phyloP scores from a whole-genome alignment of 2,797 vertebrate species.

The Xenops minutus region DNA sequence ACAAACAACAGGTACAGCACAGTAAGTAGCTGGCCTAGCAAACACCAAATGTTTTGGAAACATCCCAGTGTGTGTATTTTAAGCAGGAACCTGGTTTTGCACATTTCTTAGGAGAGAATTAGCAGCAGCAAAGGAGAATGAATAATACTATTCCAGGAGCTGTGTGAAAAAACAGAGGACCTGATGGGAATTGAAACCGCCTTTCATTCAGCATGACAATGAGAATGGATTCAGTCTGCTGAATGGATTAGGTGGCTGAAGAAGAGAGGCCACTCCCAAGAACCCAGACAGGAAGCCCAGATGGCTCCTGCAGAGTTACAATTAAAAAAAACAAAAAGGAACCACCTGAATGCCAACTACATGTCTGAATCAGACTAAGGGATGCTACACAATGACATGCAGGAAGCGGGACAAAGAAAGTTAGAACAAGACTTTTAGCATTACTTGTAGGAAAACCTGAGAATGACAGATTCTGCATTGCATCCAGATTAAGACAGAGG shows the following conservation, averaged over 20 bases:
- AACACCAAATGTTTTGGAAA: not conserved
- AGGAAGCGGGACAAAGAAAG: not conserved
- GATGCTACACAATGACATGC: not conserved
- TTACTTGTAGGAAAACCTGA: not conserved
- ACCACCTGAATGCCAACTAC: not conserved
- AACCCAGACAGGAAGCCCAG: not conserved
- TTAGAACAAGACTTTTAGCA: not conserved
- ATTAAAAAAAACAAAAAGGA: not conserved
- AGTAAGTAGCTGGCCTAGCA: not conserved
- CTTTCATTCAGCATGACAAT: not conserved
- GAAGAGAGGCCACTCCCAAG: not conserved
- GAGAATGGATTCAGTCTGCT: not conserved
- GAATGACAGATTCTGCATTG: not conserved
- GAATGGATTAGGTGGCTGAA: not conserved
- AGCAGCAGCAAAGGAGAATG: not conserved
- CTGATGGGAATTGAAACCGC: not conserved
- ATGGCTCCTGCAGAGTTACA: not conserved
- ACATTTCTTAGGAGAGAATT: not conserved
- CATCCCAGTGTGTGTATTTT: not conserved
- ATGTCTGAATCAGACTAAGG: rapidly evolving
- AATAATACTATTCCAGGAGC: not conserved
- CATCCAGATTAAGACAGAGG: not conserved
- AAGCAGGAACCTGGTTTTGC: not conserved
- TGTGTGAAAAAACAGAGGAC: not conserved
- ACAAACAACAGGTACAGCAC: not conserved